A percentile compares a stretch with the other conserved stretches of the same genome.
Evolutionary conservation across 2,888 invertebrate species (phyloP).

Genomic region (Phalera bucephala): DNA sequence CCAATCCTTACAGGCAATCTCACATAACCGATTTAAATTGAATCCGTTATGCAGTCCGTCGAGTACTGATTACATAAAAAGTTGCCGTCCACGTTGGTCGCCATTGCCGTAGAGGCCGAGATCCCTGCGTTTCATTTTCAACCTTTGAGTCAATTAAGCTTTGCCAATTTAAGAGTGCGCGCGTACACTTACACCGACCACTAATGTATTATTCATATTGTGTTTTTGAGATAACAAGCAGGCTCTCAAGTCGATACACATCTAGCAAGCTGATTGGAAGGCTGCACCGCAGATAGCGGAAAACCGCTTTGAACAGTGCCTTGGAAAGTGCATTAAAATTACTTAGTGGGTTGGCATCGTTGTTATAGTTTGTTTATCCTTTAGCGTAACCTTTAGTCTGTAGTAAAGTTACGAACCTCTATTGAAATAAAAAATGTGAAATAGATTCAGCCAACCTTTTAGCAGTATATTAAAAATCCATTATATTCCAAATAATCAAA

Average conservation of each 20-base stretch:
- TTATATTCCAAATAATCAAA: too few species aligned
- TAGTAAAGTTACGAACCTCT: too few species aligned
- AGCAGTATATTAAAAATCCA: too few species aligned
- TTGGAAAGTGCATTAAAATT: conserved; percentile 62
- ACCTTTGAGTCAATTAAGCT: conserved; percentile 80
- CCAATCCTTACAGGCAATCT: conserved; percentile 44
- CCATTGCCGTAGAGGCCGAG: conserved; percentile 30
- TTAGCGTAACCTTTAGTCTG: too few species aligned
- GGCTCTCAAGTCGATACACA: conserved; percentile 77
- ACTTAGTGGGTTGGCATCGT: conserved; percentile 41
- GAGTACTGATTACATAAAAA: conserved; percentile 55
- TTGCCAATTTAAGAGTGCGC: conserved; percentile 75
- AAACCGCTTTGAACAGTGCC: conserved; percentile 39
- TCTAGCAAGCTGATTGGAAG: conserved; percentile 76
- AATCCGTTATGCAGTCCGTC: conserved; percentile 49
- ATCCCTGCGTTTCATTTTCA: conserved; percentile 69
- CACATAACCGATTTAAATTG: conserved; percentile 56
- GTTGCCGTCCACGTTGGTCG: conserved; percentile 28
- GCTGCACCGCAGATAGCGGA: conserved; percentile 48
- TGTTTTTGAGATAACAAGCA: conserved; percentile 82
- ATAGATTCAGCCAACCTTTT: too few species aligned
- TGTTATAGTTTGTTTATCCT: too few species aligned
- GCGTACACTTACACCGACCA: conserved; percentile 59
- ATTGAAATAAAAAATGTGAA: too few species aligned
- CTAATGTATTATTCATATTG: conserved; percentile 82